Percentiles rank a stretch among this genome's conserved stretches.
phyloP scores from a whole-genome alignment of 2,797 vertebrate genomes.

The Borostomias antarcticus region DNA sequence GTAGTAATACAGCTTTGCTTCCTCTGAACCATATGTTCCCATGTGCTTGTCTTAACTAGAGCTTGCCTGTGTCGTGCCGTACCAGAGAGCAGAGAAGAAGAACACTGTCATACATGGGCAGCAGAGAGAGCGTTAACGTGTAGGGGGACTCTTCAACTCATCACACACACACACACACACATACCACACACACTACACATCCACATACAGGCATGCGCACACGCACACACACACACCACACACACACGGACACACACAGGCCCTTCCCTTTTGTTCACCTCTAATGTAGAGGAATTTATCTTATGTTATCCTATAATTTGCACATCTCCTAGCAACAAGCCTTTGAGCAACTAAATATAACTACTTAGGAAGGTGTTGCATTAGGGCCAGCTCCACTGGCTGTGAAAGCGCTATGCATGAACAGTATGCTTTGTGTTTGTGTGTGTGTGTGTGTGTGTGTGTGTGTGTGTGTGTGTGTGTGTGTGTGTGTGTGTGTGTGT shows the following conservation, averaged over 20 bases:
- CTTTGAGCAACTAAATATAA: constrained; percentile 78
- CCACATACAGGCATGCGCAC: constrained; percentile 28
- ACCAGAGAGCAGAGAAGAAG: background rate
- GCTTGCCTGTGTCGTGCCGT: background rate
- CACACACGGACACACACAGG: constrained; percentile 43
- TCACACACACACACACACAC: constrained; percentile 28
- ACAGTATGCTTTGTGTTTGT: background rate
- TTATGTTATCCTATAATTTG: constrained; percentile 74
- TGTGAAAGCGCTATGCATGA: constrained; percentile 22
- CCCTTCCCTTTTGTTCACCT: constrained; percentile 59
- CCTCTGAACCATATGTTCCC: background rate
- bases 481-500: constrained; percentile 4
- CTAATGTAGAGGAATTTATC: too few species aligned
- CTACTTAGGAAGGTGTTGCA: constrained; percentile 63
- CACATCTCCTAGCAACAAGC: constrained; percentile 79
- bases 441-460: constrained; percentile 6
- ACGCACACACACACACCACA: constrained; percentile 8
- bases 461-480: background rate
- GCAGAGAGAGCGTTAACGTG: background rate
- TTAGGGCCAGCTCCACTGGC: constrained; percentile 29
- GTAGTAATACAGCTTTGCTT: background rate
- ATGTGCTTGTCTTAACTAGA: background rate
- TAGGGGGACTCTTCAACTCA: constrained; percentile 36
- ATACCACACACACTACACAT: too few species aligned
- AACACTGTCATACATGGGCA: background rate